These are phyloP conservation scores for Amphipyra berbera DNA, from an alignment of 2,888 invertebrate genomes.

Conservation along the genomic window DNA sequence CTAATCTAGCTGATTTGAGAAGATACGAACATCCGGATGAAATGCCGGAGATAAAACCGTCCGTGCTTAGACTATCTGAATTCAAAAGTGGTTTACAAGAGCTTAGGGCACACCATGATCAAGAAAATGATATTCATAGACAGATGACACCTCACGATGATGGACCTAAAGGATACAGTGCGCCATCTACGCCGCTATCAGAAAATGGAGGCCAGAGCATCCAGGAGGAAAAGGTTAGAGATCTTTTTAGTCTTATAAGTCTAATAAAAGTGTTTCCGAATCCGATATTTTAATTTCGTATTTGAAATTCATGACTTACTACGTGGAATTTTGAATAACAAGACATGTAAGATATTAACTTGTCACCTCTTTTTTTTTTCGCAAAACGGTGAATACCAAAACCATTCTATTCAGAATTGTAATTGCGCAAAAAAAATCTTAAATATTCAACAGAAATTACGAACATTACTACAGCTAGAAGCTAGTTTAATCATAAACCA, in stretches of 20 bases:
- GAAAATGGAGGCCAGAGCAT: constrained; percentile 86
- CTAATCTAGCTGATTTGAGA: constrained; percentile 85
- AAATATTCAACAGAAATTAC: background rate
- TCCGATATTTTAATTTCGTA: background rate
- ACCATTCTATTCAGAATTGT: no score
- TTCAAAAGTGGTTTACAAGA: constrained; percentile 86
- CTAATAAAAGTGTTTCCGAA: constrained; percentile 10
- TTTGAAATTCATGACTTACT: no score
- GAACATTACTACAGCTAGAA: constrained; percentile 23
- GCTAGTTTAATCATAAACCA: constrained; percentile 62
- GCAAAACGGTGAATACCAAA: no score
- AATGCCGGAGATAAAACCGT: constrained; percentile 87
- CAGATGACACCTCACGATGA: constrained; percentile 87
- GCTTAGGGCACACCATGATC: constrained; percentile 79
- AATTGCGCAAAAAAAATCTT: no score
- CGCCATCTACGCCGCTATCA: constrained; percentile 87
- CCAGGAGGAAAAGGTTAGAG: constrained; percentile 88
- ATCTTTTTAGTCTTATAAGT: constrained; percentile 29
- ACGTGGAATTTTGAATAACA: no score
- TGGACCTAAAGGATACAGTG: constrained; percentile 87
- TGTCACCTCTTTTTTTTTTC: no score
- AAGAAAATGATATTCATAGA: constrained; percentile 85
- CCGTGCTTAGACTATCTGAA: constrained; percentile 86
- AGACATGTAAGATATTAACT: no score
- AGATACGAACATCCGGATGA: constrained; percentile 88